These are phyloP conservation scores for Koerneria pararmatus DNA, from an alignment of 2,888 invertebrate species.

Conservation along the genomic window DNA sequence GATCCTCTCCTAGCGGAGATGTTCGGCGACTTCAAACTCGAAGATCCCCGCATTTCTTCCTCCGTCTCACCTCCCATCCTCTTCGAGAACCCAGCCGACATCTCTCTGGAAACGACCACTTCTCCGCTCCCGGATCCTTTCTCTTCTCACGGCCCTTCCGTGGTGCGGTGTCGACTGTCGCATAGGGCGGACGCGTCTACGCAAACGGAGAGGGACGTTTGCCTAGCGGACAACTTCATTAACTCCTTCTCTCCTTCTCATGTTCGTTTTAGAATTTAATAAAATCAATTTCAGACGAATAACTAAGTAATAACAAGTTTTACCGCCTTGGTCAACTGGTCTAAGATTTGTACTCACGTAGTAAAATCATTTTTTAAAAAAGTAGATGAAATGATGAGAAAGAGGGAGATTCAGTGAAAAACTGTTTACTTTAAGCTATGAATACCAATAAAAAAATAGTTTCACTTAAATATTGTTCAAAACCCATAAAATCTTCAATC, in stretches of 20 bases:
- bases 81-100: conserved; percentile 55
- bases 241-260: neutral
- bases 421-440: too few relatives aligned
- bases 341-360: too few relatives aligned
- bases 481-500: too few relatives aligned
- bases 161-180: neutral
- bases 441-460: too few relatives aligned
- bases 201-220: conserved; percentile 38
- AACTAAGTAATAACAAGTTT: too few relatives aligned
- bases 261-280: neutral
- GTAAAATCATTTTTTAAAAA: too few relatives aligned
- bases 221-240: too few relatives aligned
- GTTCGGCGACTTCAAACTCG: conserved; percentile 49
- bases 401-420: too few relatives aligned
- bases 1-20: conserved; percentile 57
- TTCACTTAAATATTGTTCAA: too few relatives aligned
- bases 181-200: conserved; percentile 31
- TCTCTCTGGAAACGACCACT: conserved; percentile 37
- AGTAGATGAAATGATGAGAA: too few relatives aligned
- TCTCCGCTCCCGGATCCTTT: conserved; percentile 23
- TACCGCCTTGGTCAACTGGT: too few relatives aligned
- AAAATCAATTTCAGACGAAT: too few relatives aligned
- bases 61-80: conserved; percentile 44
- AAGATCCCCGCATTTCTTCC: conserved; percentile 35
- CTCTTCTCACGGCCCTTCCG: conserved; percentile 19